These are phyloP conservation scores for Cassiopea andromeda DNA, from an alignment of 30 jellyfish, hydroid and myxozoan species.

Conservation along the genomic window DNA sequence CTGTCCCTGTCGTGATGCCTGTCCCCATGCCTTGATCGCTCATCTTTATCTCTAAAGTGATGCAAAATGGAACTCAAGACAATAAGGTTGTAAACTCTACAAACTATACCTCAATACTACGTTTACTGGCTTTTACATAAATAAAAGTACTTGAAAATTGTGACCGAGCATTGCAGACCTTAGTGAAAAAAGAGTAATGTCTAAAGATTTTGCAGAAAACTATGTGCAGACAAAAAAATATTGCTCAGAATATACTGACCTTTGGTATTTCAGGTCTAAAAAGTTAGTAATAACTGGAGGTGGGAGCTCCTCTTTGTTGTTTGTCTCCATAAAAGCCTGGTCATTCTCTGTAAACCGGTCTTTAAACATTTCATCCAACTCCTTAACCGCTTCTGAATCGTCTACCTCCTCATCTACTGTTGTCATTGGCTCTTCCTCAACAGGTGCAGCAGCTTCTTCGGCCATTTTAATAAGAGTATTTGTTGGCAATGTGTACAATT, in stretches of 20 bases:
- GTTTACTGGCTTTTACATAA: neutral
- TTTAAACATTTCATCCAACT: slow-evolving; percentile 62
- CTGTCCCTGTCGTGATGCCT: slow-evolving; percentile 59
- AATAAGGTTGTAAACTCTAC: neutral
- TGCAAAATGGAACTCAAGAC: too few relatives aligned
- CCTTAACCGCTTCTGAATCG: slow-evolving; percentile 41
- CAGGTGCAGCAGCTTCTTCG: slow-evolving; percentile 22
- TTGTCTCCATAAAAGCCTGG: slow-evolving; percentile 33
- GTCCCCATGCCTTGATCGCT: slow-evolving; percentile 63
- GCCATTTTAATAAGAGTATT: slow-evolving; percentile 1
- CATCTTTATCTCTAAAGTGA: slow-evolving; percentile 53
- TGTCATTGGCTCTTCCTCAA: slow-evolving; percentile 27
- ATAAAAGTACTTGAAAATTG: too few relatives aligned
- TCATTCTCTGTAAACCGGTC: slow-evolving; percentile 65
- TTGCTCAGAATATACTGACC: neutral
- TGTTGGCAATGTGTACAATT: neutral
- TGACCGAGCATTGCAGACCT: too few relatives aligned
- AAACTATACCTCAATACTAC: neutral
- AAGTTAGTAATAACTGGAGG: slow-evolving; percentile 59
- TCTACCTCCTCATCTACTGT: slow-evolving; percentile 8
- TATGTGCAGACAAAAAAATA: too few relatives aligned
- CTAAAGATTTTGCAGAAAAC: too few relatives aligned
- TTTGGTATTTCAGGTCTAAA: slow-evolving; percentile 60
- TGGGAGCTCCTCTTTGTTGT: slow-evolving; percentile 40
- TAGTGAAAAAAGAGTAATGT: too few relatives aligned